Evolutionary conservation across 37 sponge, comb jelly and placozoan genomes (phyloP), one percentile per base, ranked within the genome.

Genomic region (Corticium candelabrum): DNA sequence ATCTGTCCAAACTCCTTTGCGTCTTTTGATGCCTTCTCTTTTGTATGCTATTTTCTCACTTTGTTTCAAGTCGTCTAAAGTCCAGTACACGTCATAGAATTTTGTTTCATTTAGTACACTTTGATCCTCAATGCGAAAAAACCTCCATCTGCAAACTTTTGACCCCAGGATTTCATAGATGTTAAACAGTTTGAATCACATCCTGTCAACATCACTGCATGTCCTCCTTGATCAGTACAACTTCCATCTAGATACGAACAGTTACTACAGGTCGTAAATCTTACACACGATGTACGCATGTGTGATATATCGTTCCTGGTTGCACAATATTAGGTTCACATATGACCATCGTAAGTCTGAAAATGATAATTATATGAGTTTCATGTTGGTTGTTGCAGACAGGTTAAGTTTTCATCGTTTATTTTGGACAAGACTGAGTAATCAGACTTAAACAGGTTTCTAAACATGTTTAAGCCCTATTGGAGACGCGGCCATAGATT

Each of bases 11-110:
- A 37, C 71, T 0, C 7, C 74, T 77, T 41, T 77, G 33, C 37
- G 40, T 41, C 40, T 78, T 56, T 68, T 50, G 39, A 1, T 34
- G 15, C 70, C 77, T 34, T 78, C 39, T 43, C 30, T 76, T 37
- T 77, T 11, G 40, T 75, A 81, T 30, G 82, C 82, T 33, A 33
- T 1, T 33, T 41, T 40, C 37, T 81, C 82, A 50, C 75, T 75
- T 2, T 1, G 76, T 40, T 40, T 76, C 3, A 81, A 77, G 34
- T 82, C 83, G 36, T 77, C 77, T 68, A 56, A 67, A n/a, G 37
- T 78, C 83, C 83, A 82, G 83, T 77, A 82, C 40, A 82, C 69
- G 56, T 82, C 83, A 62, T 38, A 82, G 40, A 82, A 82, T 3
- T 34, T 34, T 0, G 37, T 82, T 29, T 5, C 39, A 68, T 77